These are phyloP conservation scores for Phyllostomus hastatus DNA, from an alignment of 2,113 vertebrate genomes.

Conservation along the genomic window DNA sequence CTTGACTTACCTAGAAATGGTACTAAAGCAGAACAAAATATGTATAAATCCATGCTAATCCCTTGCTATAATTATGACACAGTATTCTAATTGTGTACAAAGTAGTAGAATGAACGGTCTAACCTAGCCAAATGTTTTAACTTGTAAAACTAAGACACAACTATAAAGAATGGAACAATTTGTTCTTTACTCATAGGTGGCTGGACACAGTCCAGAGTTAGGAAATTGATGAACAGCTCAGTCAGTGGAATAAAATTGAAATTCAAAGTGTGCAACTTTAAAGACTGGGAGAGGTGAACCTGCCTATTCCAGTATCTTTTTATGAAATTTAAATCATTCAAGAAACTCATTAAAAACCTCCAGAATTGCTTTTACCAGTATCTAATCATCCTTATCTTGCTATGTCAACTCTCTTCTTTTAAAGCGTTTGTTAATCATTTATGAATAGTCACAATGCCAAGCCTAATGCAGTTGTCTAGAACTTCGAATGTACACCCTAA, in stretches of 20 bases:
- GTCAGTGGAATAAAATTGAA: background rate
- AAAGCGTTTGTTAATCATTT: background rate
- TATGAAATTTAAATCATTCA: background rate
- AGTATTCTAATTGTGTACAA: background rate
- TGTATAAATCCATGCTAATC: background rate
- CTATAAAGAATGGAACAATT: background rate
- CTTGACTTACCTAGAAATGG: background rate
- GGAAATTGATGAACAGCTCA: background rate
- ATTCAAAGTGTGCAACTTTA: background rate
- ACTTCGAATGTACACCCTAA: background rate
- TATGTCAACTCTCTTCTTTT: background rate
- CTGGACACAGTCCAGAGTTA: background rate
- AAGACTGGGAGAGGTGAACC: background rate
- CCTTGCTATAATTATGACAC: background rate
- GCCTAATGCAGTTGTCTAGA: background rate
- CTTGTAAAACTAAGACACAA: constrained; percentile 19
- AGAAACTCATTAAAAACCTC: background rate
- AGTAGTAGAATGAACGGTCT: background rate
- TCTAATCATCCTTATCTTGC: background rate
- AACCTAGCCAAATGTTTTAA: background rate
- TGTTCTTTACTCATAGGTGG: background rate
- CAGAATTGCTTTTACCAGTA: background rate
- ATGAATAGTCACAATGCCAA: background rate
- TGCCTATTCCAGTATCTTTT: background rate
- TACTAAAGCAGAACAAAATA: background rate